A percentile compares a stretch with the other conserved stretches of the same genome.
Evolutionary conservation across 2,888 invertebrate genomes (phyloP).

Genomic region (Himalopsyche anomala): DNA sequence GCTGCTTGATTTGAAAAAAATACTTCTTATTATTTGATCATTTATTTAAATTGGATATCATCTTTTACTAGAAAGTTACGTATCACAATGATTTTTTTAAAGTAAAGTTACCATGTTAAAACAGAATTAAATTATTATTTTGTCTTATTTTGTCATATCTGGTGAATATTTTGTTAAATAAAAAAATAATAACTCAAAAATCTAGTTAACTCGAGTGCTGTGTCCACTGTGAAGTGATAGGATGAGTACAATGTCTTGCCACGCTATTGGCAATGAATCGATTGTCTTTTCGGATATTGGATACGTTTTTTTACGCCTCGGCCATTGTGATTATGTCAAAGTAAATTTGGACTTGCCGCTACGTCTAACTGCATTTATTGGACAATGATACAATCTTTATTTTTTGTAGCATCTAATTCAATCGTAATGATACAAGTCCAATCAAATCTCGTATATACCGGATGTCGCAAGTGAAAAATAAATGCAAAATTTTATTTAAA

Average conservation of each 20-base stretch:
- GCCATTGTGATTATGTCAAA: conserved; percentile 32
- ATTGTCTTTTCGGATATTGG: conserved; percentile 23
- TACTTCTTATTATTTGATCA: too few species aligned
- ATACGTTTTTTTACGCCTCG: not conserved
- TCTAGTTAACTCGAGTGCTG: too few species aligned
- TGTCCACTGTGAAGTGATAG: conserved; percentile 13
- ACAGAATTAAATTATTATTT: too few species aligned
- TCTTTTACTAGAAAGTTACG: too few species aligned
- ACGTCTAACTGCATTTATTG: conserved; percentile 12
- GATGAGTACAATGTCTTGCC: conserved; percentile 44
- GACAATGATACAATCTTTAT: conserved; percentile 10
- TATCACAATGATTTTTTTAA: too few species aligned
- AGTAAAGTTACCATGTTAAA: too few species aligned
- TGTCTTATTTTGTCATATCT: too few species aligned
- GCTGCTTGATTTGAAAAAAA: too few species aligned
- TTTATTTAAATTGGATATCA: too few species aligned
- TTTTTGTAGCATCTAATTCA: not conserved
- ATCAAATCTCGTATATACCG: not conserved
- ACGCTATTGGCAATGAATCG: conserved; percentile 61
- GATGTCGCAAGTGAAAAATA: too few species aligned
- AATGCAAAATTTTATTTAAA: not conserved
- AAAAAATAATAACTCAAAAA: too few species aligned
- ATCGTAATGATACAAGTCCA: not conserved
- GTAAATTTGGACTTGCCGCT: conserved; percentile 9
- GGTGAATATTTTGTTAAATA: too few species aligned